These are phyloP conservation scores for Crenichthys baileyi DNA, from an alignment of 2,797 vertebrate species.

Conservation along the genomic window DNA sequence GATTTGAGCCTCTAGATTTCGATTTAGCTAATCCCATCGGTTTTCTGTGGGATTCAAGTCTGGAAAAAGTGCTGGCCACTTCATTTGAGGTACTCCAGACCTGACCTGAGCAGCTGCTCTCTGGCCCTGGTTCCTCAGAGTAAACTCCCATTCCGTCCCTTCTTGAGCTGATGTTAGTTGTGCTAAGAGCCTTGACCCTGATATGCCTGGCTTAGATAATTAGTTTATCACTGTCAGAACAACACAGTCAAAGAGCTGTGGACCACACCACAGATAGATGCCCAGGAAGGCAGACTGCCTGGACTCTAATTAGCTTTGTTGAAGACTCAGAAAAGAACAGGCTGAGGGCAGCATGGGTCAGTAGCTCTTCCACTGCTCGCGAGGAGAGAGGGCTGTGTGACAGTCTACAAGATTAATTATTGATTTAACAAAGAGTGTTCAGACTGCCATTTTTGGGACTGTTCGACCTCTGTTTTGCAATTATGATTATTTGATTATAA, in stretches of 20 bases:
- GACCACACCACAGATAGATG: constrained; percentile 44
- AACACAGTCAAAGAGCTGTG: constrained; percentile 50
- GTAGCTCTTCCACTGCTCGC: not conserved
- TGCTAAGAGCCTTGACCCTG: constrained; percentile 55
- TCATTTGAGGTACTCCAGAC: too few species aligned
- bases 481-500: too few species aligned
- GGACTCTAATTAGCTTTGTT: constrained; percentile 56
- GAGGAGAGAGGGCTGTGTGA: not conserved
- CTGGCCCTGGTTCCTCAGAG: not conserved
- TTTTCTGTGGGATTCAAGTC: too few species aligned
- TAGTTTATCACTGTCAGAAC: constrained; percentile 92
- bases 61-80: too few species aligned
- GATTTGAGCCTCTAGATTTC: too few species aligned
- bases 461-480: too few species aligned
- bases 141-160: too few species aligned
- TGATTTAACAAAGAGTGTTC: constrained; percentile 45
- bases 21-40: too few species aligned
- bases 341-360: constrained; percentile 49
- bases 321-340: constrained; percentile 32
- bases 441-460: too few species aligned
- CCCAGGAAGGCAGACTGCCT: constrained; percentile 47
- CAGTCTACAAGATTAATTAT: constrained; percentile 51
- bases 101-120: too few species aligned
- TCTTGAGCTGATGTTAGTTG: constrained; percentile 21
- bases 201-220: constrained; percentile 86